Evolutionary conservation across 2,888 invertebrate species (phyloP), one percentile per base, ranked within the genome.

Genomic region (Eulithis testata): DNA sequence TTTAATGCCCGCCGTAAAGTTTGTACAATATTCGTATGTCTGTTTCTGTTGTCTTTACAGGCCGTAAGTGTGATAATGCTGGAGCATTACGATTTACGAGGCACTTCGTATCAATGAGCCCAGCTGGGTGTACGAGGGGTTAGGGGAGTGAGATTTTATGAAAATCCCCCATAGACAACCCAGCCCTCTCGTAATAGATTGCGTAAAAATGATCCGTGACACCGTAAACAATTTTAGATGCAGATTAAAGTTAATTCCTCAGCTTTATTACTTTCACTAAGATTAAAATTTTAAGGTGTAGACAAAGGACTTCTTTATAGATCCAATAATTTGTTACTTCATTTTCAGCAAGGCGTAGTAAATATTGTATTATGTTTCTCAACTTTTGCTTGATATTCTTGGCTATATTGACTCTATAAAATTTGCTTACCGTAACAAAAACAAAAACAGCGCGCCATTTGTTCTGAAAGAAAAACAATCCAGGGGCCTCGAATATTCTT

Each of bases 1-100:
- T 70, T 73, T 71, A 69, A 73, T 66, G 58, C 51, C n/a, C 44
- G 27, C 65, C 62, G 66, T 73, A 70, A 72, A 70, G 65, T 51
- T 74, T 75, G 70, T 65, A 71, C 63, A 75, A 76, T 71, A 75
- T 67, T 63, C 68, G 71, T 71, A 70, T 76, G 73, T 74, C 68
- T 51, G 66, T 68, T 70, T 74, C 70, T 73, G 73, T 72, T 74
- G 70, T 68, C 54, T 69, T 70, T 67, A 69, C 65, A 66, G 68
- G 71, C 65, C 73, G 69, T 73, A 76, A 72, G 75, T 65, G 71
- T 71, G 70, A 76, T 74, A 74, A 76, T 74, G 69, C 63, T 73
- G 60, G 68, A 67, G 75, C 78, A 84, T 84, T 83, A 84, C 80
- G 81, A 85, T 85, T 87, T 85, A 87, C 79, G 86, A 83, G 76